Evolutionary conservation across 2,888 invertebrate species (phyloP), one percentile per base, ranked within the genome.

Genomic region (Chrysolina americana): DNA sequence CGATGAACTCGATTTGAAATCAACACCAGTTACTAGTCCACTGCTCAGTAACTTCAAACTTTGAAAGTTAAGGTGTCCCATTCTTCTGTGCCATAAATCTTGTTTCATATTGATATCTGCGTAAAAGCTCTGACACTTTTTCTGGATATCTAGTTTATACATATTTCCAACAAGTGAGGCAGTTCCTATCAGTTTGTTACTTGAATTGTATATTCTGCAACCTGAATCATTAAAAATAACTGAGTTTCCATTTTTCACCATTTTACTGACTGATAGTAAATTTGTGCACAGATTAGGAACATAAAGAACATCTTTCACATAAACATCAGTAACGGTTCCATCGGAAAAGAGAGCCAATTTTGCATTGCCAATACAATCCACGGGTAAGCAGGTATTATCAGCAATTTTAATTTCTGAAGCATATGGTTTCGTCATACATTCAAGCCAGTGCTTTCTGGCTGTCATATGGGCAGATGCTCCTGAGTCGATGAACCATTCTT

Each of bases 401-500:
- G 28, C 44, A 44, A 44, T 10, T 13, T 44, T 10, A 44, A 44
- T 44, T 44, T 44, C 44, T 44, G 44, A 44, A 44, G 44, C 44
- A 13, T 9, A 13, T 13, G 44, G 44, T 44, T 13, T 44, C 44
- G 44, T 44, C 44, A 13, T 44, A 44, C 44, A 44, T 44, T 44
- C 44, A 13, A 44, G 44, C 13, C 44, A 44, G 13, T 44, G 4
- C 13, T 44, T 44, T 44, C 44, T 44, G 11, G 44, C 44, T 13
- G 44, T 28, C 28, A 28, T 28, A 28, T 28, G 28, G 28, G 28
- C 28, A 28, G 28, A 28, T 28, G 28, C 28, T 44, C 44, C 44
- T 44, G 44, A 44, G 44, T 44, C 44, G 44, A 44, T 44, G 44
- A 44, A 44, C 44, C 44, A 44, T 44, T 44, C 44, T 44, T 44